Evolutionary conservation across 2,888 invertebrate genomes (phyloP), one percentile per base, ranked within the genome.

Genomic region (Lypha dubia): DNA sequence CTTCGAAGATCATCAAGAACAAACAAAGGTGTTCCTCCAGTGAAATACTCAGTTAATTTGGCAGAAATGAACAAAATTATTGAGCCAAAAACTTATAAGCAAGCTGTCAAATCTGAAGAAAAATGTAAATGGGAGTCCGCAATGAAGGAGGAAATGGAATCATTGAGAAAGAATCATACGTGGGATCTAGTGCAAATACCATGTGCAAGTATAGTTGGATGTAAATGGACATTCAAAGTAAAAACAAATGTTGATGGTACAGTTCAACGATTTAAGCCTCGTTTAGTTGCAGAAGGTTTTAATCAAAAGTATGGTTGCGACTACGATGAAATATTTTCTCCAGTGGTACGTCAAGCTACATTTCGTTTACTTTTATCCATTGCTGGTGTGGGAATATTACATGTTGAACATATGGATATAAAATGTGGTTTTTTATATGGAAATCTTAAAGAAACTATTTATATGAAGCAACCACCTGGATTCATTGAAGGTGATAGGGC

Each of bases 121-220:
- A 24, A 22, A 53, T 6, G 4, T 24, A 2, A 53, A 24, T 53
- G 24, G 80, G 6, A 51, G 28, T n/a, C 60, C 28, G 77, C 73
- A 6, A 84, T 84, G 77, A 20, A 74, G 58, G 84, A 84, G 35
- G 80, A 84, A 46, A 65, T 83, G 44, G 17, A 63, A 49, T 79
- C 83, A 1, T n/a, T 84, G 7, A 32, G 32, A 7, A 7, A 32
- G 17, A 51, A 51, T 20, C 20, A 32, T 32, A 32, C 32, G 7
- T 32, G 49, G 22, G 49, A 51, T 9, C 2, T 79, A 58, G 79
- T 20, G 41, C 15, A 24, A 15, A 11, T 32, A 8, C 70, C 60
- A 8, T 8, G 17, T 24, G 58, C 22, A 24, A 77, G 62, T 17
- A 46, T 46, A 46, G 46, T 46, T 46, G 17, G 46, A n/a, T 46